Evolutionary conservation across 2,888 invertebrate species (phyloP).

Genomic region (Dromius quadrimaculatus): DNA sequence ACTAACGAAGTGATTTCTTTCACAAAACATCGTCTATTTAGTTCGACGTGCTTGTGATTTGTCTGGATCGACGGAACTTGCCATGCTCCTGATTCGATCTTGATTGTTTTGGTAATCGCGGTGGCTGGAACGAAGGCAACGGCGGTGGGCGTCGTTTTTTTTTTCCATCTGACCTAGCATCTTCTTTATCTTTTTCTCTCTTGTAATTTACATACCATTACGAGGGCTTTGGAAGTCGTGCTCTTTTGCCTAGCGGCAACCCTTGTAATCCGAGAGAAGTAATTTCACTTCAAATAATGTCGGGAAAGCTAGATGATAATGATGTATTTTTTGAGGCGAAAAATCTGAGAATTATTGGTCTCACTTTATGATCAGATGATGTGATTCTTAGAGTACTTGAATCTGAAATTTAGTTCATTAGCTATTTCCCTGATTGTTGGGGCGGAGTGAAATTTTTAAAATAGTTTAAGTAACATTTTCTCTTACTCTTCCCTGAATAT

Average conservation of each 20-base stretch:
- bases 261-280: conserved; percentile 30
- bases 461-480: no score
- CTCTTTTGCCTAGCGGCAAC: conserved; percentile 27
- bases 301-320: no score
- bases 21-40: background rate
- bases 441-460: no score
- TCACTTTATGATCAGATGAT: no score
- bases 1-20: background rate
- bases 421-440: no score
- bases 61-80: conserved; percentile 1
- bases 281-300: conserved; percentile 29
- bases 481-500: no score
- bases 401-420: no score
- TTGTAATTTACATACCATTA: conserved; percentile 39
- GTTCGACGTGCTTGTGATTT: background rate
- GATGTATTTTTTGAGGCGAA: no score
- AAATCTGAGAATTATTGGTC: no score
- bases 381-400: no score
- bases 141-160: background rate
- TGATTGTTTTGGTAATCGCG: conserved; percentile 62
- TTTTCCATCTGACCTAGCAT: conserved; percentile 24
- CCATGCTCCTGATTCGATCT: conserved; percentile 60
- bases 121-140: background rate
- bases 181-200: conserved; percentile 33
- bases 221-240: background rate